Evolutionary conservation across 2,113 vertebrate genomes (phyloP).

Genomic region (Struthidea cinerea): DNA sequence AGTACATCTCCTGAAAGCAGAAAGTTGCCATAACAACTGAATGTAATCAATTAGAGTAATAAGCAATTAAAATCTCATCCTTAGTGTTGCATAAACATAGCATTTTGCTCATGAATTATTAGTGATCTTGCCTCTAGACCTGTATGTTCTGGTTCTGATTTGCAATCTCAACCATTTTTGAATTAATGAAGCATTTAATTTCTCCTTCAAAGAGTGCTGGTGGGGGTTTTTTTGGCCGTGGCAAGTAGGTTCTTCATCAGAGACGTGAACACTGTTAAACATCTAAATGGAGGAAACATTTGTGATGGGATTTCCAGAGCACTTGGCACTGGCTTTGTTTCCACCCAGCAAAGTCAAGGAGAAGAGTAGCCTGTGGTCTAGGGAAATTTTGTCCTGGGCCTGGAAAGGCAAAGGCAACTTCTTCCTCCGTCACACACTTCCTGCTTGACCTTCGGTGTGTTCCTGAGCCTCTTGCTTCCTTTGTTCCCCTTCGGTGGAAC

Average conservation of each 20-base stretch:
- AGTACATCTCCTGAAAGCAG: not conserved
- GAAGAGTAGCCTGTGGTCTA: not conserved
- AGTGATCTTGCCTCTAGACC: slow-evolving; percentile 8
- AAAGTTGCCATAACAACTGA: slow-evolving; percentile 57
- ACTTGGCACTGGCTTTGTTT: fast-evolving
- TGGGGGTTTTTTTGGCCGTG: not conserved
- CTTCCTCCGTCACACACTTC: not conserved
- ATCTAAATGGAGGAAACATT: not conserved
- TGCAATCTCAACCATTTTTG: slow-evolving; percentile 8
- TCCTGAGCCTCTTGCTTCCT: not conserved
- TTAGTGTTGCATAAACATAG: slow-evolving; percentile 49
- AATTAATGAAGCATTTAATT: slow-evolving; percentile 35
- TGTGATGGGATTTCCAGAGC: not conserved
- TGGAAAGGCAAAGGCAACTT: not conserved
- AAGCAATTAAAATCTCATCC: slow-evolving; percentile 59
- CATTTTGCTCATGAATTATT: slow-evolving; percentile 18
- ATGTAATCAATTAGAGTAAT: slow-evolving; percentile 45
- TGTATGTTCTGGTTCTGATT: slow-evolving; percentile 20
- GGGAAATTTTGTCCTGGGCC: not conserved
- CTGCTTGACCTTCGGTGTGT: not conserved
- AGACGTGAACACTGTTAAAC: not conserved
- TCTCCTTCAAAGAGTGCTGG: slow-evolving; percentile 9
- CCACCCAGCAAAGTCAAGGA: not conserved
- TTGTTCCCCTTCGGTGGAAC: not conserved
- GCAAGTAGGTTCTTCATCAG: not conserved